A percentile compares a stretch with the other conserved stretches of the same genome.
phyloP scores from a whole-genome alignment of 2,797 vertebrate species.

The Iguana delicatissima region DNA sequence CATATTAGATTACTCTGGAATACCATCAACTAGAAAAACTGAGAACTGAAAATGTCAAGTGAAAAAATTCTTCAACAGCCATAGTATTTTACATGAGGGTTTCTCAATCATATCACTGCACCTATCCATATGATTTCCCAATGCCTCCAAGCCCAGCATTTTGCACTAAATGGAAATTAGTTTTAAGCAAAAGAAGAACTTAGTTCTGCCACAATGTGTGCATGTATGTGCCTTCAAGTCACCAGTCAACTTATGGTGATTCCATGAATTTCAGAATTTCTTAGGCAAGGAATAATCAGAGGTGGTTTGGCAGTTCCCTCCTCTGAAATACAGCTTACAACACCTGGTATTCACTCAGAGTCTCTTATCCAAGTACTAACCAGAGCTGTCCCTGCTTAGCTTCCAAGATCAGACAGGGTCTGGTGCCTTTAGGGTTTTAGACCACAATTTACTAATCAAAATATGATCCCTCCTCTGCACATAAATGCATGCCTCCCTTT shows the following conservation, averaged over 20 bases:
- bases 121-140: background rate
- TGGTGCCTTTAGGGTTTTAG: too few relatives aligned
- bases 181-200: background rate
- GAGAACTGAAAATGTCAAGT: background rate
- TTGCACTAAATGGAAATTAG: background rate
- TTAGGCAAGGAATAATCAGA: too few relatives aligned
- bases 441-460: background rate
- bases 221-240: too few relatives aligned
- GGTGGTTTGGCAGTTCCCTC: too few relatives aligned
- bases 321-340: too few relatives aligned
- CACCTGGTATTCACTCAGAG: too few relatives aligned
- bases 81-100: background rate
- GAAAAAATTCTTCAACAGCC: background rate
- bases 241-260: too few relatives aligned
- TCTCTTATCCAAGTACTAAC: too few relatives aligned
- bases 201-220: background rate
- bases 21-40: background rate
- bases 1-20: background rate
- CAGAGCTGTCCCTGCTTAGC: too few relatives aligned
- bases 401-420: too few relatives aligned
- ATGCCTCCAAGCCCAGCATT: background rate
- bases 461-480: background rate
- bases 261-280: too few relatives aligned
- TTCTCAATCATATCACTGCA: background rate
- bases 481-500: background rate